Conservation (phyloP, 2,797 vertebrate genomes). For the Ptychobarbus kaznakovi region DNA sequence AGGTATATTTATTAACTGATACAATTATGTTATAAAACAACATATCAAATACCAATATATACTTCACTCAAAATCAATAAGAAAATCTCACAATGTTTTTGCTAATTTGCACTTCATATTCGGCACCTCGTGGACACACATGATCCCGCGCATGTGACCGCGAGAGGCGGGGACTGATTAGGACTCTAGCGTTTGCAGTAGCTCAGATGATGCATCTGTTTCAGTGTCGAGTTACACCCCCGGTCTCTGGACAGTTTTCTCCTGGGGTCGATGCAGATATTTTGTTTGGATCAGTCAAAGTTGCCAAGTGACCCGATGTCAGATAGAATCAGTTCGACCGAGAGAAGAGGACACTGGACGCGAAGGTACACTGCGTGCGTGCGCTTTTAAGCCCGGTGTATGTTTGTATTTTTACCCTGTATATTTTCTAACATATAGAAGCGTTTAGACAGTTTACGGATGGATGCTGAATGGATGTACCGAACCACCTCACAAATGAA, state of each 20-base stretch:
- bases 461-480: slow-evolving; percentile 21
- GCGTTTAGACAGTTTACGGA: not conserved
- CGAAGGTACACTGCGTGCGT: slow-evolving; percentile 19
- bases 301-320: slow-evolving; percentile 2
- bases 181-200: slow-evolving; percentile 70
- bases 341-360: slow-evolving; percentile 26
- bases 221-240: slow-evolving; percentile 2
- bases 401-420: not conserved
- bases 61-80: not conserved
- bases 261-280: slow-evolving; percentile 2
- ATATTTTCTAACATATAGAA: not conserved
- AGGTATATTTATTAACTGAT: not conserved
- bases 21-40: not conserved
- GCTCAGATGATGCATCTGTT: too few relatives aligned
- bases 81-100: not conserved
- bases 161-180: slow-evolving; percentile 75
- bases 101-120: not conserved
- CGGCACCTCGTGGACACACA: slow-evolving; percentile 64
- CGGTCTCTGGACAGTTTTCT: slow-evolving; percentile 4
- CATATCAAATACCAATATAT: not conserved
- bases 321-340: not conserved
- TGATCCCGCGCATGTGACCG: slow-evolving; percentile 70
- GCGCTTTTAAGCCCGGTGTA: slow-evolving; percentile 2
- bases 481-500: slow-evolving; percentile 1
- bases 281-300: slow-evolving; percentile 28